Base-by-base conservation (phyloP, 2,888 invertebrate genomes). In the Scaeva pyrastri region DNA sequence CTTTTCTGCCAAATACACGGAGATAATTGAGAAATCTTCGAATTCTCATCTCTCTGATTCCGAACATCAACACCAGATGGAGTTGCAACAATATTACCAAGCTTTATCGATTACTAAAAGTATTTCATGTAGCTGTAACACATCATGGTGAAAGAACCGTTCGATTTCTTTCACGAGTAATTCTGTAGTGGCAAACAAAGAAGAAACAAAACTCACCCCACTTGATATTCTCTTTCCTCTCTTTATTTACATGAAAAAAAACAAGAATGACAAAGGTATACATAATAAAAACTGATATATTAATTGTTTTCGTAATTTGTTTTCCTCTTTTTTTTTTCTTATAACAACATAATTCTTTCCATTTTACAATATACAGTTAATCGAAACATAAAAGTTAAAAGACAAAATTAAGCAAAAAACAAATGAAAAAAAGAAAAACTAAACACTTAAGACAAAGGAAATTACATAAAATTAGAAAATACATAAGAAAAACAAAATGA, bases 191-290 rank as follows among this genome's bases (percentile, higher is more conserved):
- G 21, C 2, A 19, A 39, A 60, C 3, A 39, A 58, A 36, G 12
- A n/a, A 19, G 6, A 41, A 55, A 52, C 19, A 56, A 31, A 56
- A 60, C 14, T 16, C n/a, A 12, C 10, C 2, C 31, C 56, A 45
- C 31, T 78, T 48, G 68, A 70, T 78, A 70, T 72, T 79, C 75
- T 71, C 52, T 56, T 77, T 81, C 76, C 73, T 77, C 50, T 77
- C 81, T 81, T 86, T 86, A 86, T 86, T 86, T 86, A 86, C 85
- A 86, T n/a, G n/a, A 76, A 70, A 43, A 62, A 64, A 86, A 81
- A 81, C 81, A 86, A 81, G 75, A 52, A 71, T 55, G 31, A 73
- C 71, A 58, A 52, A 41, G 68, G 50, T 86, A 78, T 76, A 86
- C 72, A 82, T 74, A 77, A 77, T 60, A 73, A 86, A 52, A 74